Conservation (phyloP, 2,113 vertebrate species). For the Lepisosteus osseus region DNA sequence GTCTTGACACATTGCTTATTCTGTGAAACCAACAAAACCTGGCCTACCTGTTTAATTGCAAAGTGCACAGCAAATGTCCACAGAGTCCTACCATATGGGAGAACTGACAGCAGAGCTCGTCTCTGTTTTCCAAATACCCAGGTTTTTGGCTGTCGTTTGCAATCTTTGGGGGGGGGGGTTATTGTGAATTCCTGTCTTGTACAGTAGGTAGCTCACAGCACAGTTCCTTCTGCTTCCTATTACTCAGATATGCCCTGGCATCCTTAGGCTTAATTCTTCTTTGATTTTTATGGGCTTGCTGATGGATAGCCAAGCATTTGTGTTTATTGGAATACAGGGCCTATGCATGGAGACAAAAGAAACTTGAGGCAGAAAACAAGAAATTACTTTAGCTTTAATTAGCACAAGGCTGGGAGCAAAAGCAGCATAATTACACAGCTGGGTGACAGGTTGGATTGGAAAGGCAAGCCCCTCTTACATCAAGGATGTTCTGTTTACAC, state of each 20-base stretch:
- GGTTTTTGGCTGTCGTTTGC: not conserved
- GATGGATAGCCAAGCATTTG: not conserved
- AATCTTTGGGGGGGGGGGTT: conserved; percentile 16
- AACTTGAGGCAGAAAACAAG: not conserved
- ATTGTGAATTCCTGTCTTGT: not conserved
- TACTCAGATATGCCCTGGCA: conserved; percentile 30
- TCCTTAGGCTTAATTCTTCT: conserved; percentile 25
- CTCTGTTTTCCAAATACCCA: too few relatives aligned
- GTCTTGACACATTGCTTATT: conserved; percentile 8
- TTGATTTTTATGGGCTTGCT: conserved; percentile 4
- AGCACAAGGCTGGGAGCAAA: conserved; percentile 5
- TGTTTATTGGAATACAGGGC: not conserved
- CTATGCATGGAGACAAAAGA: not conserved
- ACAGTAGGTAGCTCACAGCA: conserved; percentile 1
- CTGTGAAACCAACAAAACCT: conserved; percentile 1
- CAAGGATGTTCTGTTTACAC: not conserved
- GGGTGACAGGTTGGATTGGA: conserved; percentile 1
- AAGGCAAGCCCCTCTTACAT: not conserved
- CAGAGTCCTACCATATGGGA: too few relatives aligned
- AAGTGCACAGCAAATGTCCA: too few relatives aligned
- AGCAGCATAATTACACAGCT: not conserved
- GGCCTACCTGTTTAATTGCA: too few relatives aligned
- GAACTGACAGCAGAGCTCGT: too few relatives aligned
- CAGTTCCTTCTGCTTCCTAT: conserved; percentile 38
- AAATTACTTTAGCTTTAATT: conserved; percentile 3